Conservation (phyloP, 2,113 vertebrate genomes). For the Oncorhynchus masou region DNA sequence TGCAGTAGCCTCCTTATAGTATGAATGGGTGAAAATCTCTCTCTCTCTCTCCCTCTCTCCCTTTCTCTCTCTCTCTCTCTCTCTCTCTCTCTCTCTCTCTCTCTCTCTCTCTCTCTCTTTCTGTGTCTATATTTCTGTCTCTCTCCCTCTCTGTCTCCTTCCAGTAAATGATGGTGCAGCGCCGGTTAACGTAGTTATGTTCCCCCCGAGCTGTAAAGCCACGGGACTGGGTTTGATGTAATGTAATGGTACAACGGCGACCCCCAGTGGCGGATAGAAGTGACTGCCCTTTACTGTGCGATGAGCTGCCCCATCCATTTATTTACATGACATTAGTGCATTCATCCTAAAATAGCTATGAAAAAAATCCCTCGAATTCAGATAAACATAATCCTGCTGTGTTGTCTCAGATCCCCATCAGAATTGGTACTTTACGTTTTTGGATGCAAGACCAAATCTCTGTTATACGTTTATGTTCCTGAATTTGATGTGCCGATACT, state of each 20-base stretch:
- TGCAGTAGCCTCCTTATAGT: neutral
- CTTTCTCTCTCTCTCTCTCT: too few relatives aligned
- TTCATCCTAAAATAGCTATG: too few relatives aligned
- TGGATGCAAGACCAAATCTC: too few relatives aligned
- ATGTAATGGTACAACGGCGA: neutral
- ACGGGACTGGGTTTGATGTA: slow-evolving; percentile 37
- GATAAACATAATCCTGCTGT: too few relatives aligned
- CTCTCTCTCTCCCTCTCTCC: neutral
- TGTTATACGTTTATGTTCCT: too few relatives aligned
- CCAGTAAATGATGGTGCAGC: slow-evolving; percentile 51
- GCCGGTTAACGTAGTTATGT: slow-evolving; percentile 69
- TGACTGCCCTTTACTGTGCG: neutral
- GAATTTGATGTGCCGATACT: too few relatives aligned
- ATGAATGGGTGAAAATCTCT: neutral
- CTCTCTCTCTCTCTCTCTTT: neutral
- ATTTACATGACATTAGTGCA: too few relatives aligned
- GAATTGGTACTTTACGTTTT: too few relatives aligned
- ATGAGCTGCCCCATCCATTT: neutral
- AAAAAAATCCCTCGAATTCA: too few relatives aligned
- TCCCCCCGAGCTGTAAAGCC: slow-evolving; percentile 35
- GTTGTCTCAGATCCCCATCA: too few relatives aligned
- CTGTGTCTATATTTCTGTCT: neutral
- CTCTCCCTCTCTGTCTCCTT: slow-evolving; percentile 42
- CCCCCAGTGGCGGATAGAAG: neutral
- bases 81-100: too few relatives aligned